Conservation (phyloP, 2,888 invertebrate genomes). For the Aproaerema taeniolella region DNA sequence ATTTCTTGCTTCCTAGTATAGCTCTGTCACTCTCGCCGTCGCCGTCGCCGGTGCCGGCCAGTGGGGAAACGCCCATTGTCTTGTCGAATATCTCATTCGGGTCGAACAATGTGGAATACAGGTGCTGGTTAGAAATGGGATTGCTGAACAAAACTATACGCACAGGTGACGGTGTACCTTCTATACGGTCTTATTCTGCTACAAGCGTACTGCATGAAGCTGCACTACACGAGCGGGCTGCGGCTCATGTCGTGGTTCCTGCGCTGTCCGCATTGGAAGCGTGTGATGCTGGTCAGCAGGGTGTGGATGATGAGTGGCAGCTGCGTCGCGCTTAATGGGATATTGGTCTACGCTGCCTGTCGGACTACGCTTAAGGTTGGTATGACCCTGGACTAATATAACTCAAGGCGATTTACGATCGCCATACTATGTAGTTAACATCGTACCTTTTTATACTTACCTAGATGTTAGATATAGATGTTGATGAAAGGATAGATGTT, state of each 20-base stretch:
- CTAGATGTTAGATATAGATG: no score
- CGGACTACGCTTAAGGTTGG: conserved; percentile 58
- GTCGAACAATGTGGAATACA: not conserved
- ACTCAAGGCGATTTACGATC: no score
- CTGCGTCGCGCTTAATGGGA: conserved; percentile 49
- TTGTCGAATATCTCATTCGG: not conserved
- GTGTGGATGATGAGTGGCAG: conserved; percentile 54
- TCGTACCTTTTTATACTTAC: no score
- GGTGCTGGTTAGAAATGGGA: not conserved
- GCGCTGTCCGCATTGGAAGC: conserved; percentile 51
- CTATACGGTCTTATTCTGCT: conserved; percentile 56
- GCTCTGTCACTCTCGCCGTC: no score
- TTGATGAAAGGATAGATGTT: no score
- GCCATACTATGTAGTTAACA: no score
- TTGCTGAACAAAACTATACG: no score
- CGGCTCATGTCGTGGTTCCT: conserved; percentile 52
- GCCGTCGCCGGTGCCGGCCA: no score
- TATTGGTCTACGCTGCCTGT: conserved; percentile 58
- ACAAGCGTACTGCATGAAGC: conserved; percentile 67
- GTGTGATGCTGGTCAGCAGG: conserved; percentile 36
- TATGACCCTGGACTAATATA: no score
- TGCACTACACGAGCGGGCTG: conserved; percentile 62
- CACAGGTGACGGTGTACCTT: conserved; percentile 52
- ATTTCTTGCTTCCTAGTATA: not conserved
- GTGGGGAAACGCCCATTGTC: not conserved